These are phyloP conservation scores for Sycon ciliatum DNA, from an alignment of 37 sponge, comb jelly and placozoan species.

Conservation along the genomic window DNA sequence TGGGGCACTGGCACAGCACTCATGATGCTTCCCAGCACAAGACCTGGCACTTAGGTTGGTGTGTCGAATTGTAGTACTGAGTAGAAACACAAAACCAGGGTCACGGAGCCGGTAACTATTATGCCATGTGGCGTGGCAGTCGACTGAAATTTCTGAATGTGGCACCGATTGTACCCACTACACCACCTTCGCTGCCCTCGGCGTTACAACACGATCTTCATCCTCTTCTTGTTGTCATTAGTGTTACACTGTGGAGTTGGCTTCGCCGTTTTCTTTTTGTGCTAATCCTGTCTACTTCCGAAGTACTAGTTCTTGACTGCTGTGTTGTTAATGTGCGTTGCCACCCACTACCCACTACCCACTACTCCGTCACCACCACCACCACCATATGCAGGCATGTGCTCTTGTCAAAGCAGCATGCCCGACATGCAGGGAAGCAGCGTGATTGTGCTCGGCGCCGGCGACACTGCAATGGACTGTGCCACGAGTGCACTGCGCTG, in stretches of 20 bases:
- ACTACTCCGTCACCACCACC: background rate
- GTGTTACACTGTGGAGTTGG: no score
- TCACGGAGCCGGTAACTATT: no score
- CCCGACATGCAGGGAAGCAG: slow-evolving; percentile 58
- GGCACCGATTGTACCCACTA: no score
- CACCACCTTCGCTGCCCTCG: no score
- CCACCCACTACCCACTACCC: background rate
- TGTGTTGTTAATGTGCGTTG: background rate
- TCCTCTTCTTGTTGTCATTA: background rate
- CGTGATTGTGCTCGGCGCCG: slow-evolving; percentile 78
- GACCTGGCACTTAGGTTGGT: no score
- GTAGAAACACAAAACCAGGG: no score
- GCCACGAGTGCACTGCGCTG: slow-evolving; percentile 93
- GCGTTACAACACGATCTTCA: no score
- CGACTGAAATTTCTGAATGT: no score
- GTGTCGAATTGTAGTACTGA: no score
- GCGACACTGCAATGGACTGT: slow-evolving; percentile 94
- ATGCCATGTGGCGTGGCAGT: no score
- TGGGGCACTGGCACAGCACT: no score
- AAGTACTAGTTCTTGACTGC: background rate
- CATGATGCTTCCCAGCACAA: no score
- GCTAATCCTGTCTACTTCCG: background rate
- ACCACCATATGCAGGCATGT: slow-evolving; percentile 59
- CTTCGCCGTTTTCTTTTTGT: background rate
- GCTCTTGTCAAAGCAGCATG: slow-evolving; percentile 55